Base-by-base conservation (phyloP, 2,113 vertebrate species). In the Neodontobutis hainanensis region DNA sequence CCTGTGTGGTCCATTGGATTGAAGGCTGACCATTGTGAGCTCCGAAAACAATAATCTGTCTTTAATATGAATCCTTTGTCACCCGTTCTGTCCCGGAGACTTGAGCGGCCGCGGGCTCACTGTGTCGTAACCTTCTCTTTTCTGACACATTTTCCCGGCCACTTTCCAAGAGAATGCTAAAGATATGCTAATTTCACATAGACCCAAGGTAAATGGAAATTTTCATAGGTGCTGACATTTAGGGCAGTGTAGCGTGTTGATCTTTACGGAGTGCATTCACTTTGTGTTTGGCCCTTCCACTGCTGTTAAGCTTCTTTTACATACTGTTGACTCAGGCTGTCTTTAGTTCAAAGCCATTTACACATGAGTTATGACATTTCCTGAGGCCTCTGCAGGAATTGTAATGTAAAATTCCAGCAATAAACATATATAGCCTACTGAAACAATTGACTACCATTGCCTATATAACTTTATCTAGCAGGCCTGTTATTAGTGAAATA, bases 21-120 rank as follows among this genome's bases (percentile, higher is more conserved):
- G 84, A 90, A 84, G 83, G 62, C 68, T 70, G 42, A 56, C 49
- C 68, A 60, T 46, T 61, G 73, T 76, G 76, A 42, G 69, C 34
- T 73, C 27, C 77, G 74, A 78, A 78, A 85, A 83, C 74, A 83
- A 80, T 86, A 75, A 80, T 88, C 76, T 80, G 66, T 82, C 67
- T 81, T 80, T 83, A 83, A 84, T 88, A 82, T 70, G 71, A 82
- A 88, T 71, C 38, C 49, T 80, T 61, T 77, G 63, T 83, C 80
- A 70, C 19, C 38, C 6, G 14, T 40, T 76, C 53, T 38, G 40
- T 76, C 61, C 49, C 53, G 8, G 61, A 62, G 70, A 63, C 48
- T 43, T 38, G 49, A 43, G 8, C 0, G 65, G 68, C 14, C 2
- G n/a, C 19, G 38, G 34, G 12, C 57, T 27, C 40, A 15, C 6